These are phyloP conservation scores for Prinia subflava DNA, from an alignment of 2,113 vertebrate genomes.

Conservation along the genomic window DNA sequence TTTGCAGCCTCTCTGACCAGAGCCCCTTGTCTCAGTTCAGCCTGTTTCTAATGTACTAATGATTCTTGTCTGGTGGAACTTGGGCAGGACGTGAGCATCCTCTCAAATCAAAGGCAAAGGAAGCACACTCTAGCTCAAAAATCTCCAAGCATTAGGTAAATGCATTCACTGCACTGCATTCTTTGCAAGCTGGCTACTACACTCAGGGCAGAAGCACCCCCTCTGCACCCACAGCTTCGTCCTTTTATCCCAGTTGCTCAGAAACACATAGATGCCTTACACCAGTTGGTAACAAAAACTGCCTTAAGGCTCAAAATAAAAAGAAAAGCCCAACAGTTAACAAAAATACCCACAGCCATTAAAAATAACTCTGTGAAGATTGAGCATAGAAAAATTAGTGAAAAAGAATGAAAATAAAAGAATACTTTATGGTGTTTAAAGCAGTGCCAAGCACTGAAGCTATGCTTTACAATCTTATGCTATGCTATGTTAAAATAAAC, in stretches of 20 bases:
- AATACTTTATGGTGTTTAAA: background rate
- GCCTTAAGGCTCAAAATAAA: background rate
- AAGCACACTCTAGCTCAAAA: background rate
- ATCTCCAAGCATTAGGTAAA: background rate
- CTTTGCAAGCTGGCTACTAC: background rate
- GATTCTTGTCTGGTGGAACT: background rate
- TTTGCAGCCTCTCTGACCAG: background rate
- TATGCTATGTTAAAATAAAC: background rate
- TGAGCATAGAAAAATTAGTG: background rate
- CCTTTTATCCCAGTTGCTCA: background rate
- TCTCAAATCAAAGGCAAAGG: background rate
- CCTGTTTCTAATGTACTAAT: background rate
- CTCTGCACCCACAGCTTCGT: background rate
- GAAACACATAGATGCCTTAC: background rate
- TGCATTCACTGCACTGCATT: background rate
- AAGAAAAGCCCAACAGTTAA: background rate
- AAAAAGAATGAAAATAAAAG: background rate
- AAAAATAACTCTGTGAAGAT: background rate
- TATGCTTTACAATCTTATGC: background rate
- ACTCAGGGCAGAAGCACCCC: background rate
- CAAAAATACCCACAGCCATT: background rate
- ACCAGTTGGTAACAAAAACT: background rate
- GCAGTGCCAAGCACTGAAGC: background rate
- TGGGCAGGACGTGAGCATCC: accelerated
- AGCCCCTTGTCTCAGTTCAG: background rate